phyloP scores from a whole-genome alignment of 1,140 invertebrate species.

The Tetragnatha versicolor region DNA sequence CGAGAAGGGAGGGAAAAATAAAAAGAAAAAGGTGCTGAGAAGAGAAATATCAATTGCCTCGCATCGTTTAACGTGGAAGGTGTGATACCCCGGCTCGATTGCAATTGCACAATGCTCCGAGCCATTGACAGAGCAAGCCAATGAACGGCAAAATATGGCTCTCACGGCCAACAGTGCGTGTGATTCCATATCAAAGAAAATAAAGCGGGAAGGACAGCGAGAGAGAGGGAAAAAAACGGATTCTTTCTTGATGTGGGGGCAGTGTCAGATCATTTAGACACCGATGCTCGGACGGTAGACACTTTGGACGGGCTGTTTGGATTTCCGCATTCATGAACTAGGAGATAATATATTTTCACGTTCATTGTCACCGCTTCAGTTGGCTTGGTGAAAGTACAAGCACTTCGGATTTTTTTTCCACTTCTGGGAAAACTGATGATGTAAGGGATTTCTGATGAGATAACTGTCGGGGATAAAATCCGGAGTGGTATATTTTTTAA shows the following conservation, averaged over 20 bases:
- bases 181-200: conserved; percentile 9
- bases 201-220: not conserved
- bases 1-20: not conserved
- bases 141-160: conserved; percentile 33
- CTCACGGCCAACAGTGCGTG: not conserved
- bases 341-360: not conserved
- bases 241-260: not conserved
- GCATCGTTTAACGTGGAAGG: conserved; percentile 24
- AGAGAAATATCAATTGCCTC: not conserved
- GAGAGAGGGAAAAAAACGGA: not conserved
- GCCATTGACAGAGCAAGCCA: conserved; percentile 18
- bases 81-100: not conserved
- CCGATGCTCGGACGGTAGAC: not conserved
- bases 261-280: not conserved
- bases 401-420: too few relatives aligned
- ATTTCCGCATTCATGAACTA: not conserved
- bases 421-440: too few relatives aligned
- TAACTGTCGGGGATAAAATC: too few relatives aligned
- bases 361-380: too few relatives aligned
- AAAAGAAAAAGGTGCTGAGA: not conserved
- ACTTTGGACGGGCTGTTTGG: not conserved
- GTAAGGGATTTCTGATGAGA: too few relatives aligned
- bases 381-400: too few relatives aligned
- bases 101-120: conserved; percentile 5
- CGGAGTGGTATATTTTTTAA: too few relatives aligned